Evolutionary conservation across 2,113 vertebrate species (phyloP), one percentile per base, ranked within the genome.

Genomic region (Lota lota): DNA sequence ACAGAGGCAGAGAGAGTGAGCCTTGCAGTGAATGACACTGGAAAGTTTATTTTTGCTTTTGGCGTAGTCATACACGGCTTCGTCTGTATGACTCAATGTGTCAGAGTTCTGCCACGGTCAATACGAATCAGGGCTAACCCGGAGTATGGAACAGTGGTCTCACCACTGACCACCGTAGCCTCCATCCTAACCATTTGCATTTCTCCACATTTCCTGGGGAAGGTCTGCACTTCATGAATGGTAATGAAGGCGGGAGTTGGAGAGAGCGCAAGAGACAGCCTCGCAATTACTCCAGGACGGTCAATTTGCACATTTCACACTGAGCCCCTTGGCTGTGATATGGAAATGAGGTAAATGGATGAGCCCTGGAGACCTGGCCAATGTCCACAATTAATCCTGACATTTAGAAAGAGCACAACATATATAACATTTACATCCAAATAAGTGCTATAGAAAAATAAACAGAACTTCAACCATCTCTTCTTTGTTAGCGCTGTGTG

Each of bases 181-280:
- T 67, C 64, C 75, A 85, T 82, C 79, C 81, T 73, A 83, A 88
- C 83, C 88, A 91, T 91, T 91, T 89, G 87, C 89, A 91, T 92
- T 88, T 90, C 85, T 85, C 82, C 84, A 88, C 83, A 86, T 86
- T 88, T 88, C 83, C 86, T 63, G 77, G 75, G 88, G 84, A 90
- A 82, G 81, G 80, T 63, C 85, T 82, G 91, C 85, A 92, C 92
- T 91, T 92, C 90, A 93, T 92, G 87, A 92, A 93, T 92, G 69
- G 72, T 87, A 90, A 92, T 92, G 88, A 90, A 88, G 86, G 85
- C 72, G 78, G 81, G 76, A 84, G 78, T 87, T 88, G 85, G 79
- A 84, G 78, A 82, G 82, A 79, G 81, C 77, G 81, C 81, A 75
- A 83, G 81, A 87, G 85, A 86, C 78, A 85, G 78, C 87, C 88